phyloP scores from a whole-genome alignment of 2,797 vertebrate genomes.

The Anguilla anguilla region DNA sequence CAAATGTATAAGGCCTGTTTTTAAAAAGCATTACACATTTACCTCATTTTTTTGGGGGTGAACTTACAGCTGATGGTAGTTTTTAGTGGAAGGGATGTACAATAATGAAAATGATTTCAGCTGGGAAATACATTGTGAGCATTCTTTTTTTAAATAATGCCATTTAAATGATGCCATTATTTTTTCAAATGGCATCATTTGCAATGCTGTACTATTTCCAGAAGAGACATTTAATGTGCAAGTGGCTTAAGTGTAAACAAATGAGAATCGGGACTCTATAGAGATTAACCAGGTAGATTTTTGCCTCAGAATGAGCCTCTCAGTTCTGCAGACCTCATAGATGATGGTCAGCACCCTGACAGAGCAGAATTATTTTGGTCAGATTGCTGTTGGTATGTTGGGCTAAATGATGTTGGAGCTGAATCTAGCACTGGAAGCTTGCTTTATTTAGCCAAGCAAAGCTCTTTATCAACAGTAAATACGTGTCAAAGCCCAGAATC shows the following conservation, averaged over 20 bases:
- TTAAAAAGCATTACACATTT: neutral
- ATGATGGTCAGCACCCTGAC: neutral
- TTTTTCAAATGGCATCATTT: neutral
- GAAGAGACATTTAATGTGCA: neutral
- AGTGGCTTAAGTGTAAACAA: neutral
- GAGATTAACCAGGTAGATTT: neutral
- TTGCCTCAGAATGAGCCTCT: neutral
- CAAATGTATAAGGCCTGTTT: neutral
- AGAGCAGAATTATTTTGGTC: neutral
- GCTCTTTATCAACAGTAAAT: conserved; percentile 35
- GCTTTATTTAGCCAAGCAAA: neutral
- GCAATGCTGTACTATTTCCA: neutral
- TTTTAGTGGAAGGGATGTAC: neutral
- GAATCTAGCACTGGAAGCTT: conserved; percentile 26
- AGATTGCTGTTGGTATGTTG: neutral
- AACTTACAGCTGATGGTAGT: neutral
- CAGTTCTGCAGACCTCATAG: neutral
- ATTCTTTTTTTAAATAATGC: neutral
- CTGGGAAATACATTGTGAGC: neutral
- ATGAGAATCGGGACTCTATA: neutral
- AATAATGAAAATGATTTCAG: neutral
- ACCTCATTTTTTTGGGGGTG: neutral
- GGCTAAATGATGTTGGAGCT: conserved; percentile 23
- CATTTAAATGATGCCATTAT: neutral
- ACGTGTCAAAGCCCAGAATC: conserved; percentile 33